Conservation (phyloP, 1,140 invertebrate genomes). For the Belonocnema kinseyi region DNA sequence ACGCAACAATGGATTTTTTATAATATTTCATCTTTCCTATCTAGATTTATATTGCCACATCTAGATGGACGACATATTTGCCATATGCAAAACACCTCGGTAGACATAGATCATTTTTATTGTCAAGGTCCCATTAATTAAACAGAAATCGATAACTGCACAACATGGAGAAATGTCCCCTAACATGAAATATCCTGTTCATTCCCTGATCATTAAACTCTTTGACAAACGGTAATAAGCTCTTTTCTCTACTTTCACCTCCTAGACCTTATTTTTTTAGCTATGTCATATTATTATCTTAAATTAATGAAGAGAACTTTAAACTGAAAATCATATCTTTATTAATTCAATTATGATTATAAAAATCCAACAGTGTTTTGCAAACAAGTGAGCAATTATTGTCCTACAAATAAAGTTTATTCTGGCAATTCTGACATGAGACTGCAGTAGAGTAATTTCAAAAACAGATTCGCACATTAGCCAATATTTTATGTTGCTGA, state of each 20-base stretch:
- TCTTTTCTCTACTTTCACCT: conserved; percentile 29
- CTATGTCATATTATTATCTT: not conserved
- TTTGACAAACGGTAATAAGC: conserved; percentile 5
- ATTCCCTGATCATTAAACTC: conserved; percentile 1
- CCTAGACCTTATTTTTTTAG: not conserved
- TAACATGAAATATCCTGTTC: conserved; percentile 1
- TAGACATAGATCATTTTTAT: not conserved
- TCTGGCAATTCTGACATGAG: too few species aligned
- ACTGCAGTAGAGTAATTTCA: too few species aligned
- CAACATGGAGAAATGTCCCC: conserved; percentile 7
- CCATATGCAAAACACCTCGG: conserved; percentile 1
- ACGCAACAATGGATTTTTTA: too few species aligned
- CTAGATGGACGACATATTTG: not conserved
- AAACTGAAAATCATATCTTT: too few species aligned
- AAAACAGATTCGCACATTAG: too few species aligned
- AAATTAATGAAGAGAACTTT: not conserved
- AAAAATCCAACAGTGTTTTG: too few species aligned
- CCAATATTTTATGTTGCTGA: too few species aligned
- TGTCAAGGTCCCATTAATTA: conserved; percentile 16
- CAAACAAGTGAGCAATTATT: too few species aligned
- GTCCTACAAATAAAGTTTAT: too few species aligned
- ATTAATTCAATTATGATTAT: too few species aligned
- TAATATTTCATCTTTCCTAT: too few species aligned
- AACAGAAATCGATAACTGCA: conserved; percentile 14
- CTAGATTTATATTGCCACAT: too few species aligned